These are phyloP conservation scores for Limonius californicus DNA, from an alignment of 1,140 invertebrate genomes.

Conservation along the genomic window DNA sequence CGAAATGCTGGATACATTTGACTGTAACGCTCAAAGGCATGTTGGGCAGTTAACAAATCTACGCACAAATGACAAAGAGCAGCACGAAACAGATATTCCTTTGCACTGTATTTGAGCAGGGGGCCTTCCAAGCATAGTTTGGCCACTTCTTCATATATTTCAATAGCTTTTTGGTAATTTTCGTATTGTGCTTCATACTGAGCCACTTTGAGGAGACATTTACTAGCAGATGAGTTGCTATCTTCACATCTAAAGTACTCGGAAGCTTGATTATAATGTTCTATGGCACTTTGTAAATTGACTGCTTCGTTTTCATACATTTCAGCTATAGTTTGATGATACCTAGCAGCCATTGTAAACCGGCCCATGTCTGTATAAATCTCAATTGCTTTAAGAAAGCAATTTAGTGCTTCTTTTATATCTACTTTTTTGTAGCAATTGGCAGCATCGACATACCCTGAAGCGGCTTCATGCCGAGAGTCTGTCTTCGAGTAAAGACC, in stretches of 20 bases:
- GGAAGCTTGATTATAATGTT: slow-evolving; percentile 94
- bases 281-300: slow-evolving; percentile 83
- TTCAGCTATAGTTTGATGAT: slow-evolving; percentile 95
- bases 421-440: slow-evolving; percentile 96
- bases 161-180: slow-evolving; percentile 93
- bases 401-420: slow-evolving; percentile 84
- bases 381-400: slow-evolving; percentile 89
- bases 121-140: slow-evolving; percentile 88
- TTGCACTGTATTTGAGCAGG: slow-evolving; percentile 93
- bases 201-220: slow-evolving; percentile 95
- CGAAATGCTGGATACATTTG: slow-evolving; percentile 92
- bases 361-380: slow-evolving; percentile 98
- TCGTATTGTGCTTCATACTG: slow-evolving; percentile 93
- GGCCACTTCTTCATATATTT: slow-evolving; percentile 95
- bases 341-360: slow-evolving; percentile 95
- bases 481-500: slow-evolving; percentile 82
- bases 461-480: slow-evolving; percentile 88
- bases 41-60: slow-evolving; percentile 89
- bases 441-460: slow-evolving; percentile 89
- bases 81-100: slow-evolving; percentile 96
- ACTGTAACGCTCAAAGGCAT: slow-evolving; percentile 87
- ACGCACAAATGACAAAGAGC: slow-evolving; percentile 91
- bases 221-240: slow-evolving; percentile 89
- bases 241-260: slow-evolving; percentile 91
- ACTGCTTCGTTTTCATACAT: slow-evolving; percentile 90